Evolutionary conservation across 2,888 invertebrate genomes (phyloP).

Genomic region (Beris morrisii): DNA sequence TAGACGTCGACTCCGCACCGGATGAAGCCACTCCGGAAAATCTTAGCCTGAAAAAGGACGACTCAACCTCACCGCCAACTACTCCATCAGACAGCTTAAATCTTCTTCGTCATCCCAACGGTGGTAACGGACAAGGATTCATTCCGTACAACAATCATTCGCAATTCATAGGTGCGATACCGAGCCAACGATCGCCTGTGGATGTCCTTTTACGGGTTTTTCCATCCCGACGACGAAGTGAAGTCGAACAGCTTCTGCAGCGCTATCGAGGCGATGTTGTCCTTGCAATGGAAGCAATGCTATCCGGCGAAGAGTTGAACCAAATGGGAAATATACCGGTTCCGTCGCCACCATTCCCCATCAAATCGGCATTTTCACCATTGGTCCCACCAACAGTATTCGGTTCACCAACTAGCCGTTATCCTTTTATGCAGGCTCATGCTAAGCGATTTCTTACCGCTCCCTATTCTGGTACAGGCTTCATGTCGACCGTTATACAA

Average conservation of each 20-base stretch:
- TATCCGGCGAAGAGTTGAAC: conserved; percentile 62
- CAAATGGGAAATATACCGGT: conserved; percentile 46
- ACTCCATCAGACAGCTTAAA: conserved; percentile 52
- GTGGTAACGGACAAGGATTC: conserved; percentile 54
- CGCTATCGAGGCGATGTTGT: conserved; percentile 87
- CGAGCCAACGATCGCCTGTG: conserved; percentile 72
- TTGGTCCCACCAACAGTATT: conserved; percentile 60
- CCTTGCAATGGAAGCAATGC: conserved; percentile 89
- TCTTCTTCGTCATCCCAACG: conserved; percentile 46
- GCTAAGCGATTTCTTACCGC: conserved; percentile 79
- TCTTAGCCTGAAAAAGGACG: conserved; percentile 72
- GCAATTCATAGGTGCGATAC: conserved; percentile 48
- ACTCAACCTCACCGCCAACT: conserved; percentile 56
- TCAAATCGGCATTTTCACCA: conserved; percentile 76
- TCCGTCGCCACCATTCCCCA: conserved; percentile 53
- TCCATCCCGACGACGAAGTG: conserved; percentile 80
- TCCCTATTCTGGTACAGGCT: conserved; percentile 81
- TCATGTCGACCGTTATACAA: conserved; percentile 74
- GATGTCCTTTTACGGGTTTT: conserved; percentile 89
- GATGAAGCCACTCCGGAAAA: conserved; percentile 74
- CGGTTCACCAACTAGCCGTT: conserved; percentile 54
- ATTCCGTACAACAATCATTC: conserved; percentile 57
- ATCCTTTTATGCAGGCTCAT: conserved; percentile 61
- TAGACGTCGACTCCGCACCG: conserved; percentile 57
- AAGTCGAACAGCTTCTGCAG: conserved; percentile 82